Percentiles rank a stretch among this genome's conserved stretches.
Evolutionary conservation across 2,113 vertebrate species (phyloP).

Genomic region (Phainopepla nitens): DNA sequence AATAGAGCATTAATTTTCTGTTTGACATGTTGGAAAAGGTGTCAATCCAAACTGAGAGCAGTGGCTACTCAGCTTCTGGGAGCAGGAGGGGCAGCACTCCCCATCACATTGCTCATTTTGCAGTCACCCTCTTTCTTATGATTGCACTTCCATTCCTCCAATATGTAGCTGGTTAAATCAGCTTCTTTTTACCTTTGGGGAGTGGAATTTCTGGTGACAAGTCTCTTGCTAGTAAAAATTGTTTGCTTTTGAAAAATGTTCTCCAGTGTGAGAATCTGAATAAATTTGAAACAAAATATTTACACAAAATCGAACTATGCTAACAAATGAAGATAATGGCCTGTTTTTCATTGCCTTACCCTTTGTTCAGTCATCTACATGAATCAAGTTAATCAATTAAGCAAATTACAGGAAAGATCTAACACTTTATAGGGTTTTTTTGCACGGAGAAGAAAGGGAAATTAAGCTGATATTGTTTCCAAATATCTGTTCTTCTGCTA

Average conservation of each 20-base stretch:
- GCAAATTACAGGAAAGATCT: neutral
- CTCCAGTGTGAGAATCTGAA: neutral
- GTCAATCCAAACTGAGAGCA: neutral
- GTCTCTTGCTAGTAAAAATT: neutral
- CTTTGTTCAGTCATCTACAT: neutral
- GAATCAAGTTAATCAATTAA: slow-evolving; percentile 10
- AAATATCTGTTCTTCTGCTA: neutral
- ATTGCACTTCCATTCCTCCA: neutral
- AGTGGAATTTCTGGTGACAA: slow-evolving; percentile 25
- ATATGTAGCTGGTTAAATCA: neutral
- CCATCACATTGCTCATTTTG: neutral
- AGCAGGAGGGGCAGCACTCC: neutral
- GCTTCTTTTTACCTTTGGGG: neutral
- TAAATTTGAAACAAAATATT: slow-evolving; percentile 6
- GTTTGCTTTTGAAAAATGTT: slow-evolving; percentile 4
- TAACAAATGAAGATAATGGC: neutral
- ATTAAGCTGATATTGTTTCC: neutral
- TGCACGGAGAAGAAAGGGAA: neutral
- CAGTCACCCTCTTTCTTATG: neutral
- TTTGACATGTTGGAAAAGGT: slow-evolving; percentile 21
- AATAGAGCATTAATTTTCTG: slow-evolving; percentile 15
- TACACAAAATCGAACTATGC: neutral
- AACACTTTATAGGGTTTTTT: neutral
- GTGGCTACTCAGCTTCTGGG: neutral
- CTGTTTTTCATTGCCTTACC: neutral